Base-by-base conservation (phyloP, 2,113 vertebrate genomes). In the Brachyhypopomus occidentalis region DNA sequence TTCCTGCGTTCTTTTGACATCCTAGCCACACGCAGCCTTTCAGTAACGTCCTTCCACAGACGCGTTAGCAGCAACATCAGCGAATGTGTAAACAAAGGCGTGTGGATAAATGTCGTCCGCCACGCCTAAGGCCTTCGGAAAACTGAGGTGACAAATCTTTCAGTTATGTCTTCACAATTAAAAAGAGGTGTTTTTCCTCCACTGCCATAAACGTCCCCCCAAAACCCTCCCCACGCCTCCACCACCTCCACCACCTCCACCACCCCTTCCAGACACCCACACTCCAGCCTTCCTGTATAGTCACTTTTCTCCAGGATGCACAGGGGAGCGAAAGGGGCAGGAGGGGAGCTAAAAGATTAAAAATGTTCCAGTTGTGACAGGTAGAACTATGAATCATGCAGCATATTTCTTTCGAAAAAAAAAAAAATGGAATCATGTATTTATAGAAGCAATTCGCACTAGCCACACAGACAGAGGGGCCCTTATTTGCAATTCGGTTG, bases 331-430 rank as follows among this genome's bases (percentile, higher is more conserved):
- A 71, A 82, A 25, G n/a, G 71, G 23, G 76, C 16, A 56, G 16
- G 64, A 63, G 75, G 74, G 55, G 62, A 83, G 74, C 75, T 73
- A 72, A 85, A 86, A 87, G 83, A 88, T 87, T 86, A 83, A 85
- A 86, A 79, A 22, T 81, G 59, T 83, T 83, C 79, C 74, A 82
- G 67, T 85, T 78, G 75, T 86, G 86, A 88, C 85, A 88, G 83
- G 78, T 84, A 83, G 25, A 73, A 74, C 76, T 74, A 82, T 89
- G 85, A 87, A 83, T 86, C 84, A 75, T 82, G 81, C 73, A 73
- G 60, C 36, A 38, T 66, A 84, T 83, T 86, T 87, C 59, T 81
- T 84, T 85, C 83, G 78, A 52, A 87, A 87, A 30, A 30, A 30
- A 30, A 30, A 30, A 81, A 78, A 86, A 86, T 84, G 79, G 63